These are phyloP conservation scores for Minunthozetes semirufus DNA, from an alignment of 2,888 invertebrate species.

Conservation along the genomic window DNA sequence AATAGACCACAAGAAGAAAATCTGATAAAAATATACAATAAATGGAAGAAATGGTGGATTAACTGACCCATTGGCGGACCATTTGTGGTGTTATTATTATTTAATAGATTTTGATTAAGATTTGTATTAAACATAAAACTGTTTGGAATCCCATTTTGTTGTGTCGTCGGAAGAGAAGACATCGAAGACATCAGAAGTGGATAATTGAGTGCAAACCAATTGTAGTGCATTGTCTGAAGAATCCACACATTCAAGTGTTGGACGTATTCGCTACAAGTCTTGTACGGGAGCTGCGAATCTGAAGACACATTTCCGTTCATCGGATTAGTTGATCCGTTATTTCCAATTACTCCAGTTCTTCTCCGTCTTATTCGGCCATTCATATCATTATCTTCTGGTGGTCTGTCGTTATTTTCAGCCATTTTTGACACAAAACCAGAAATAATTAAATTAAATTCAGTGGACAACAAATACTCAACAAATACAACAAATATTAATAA, in stretches of 20 bases:
- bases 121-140: background rate
- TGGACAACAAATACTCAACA: background rate
- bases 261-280: constrained; percentile 20
- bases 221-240: constrained; percentile 6
- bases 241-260: constrained; percentile 26
- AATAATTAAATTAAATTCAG: background rate
- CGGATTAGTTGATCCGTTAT: background rate
- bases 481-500: background rate
- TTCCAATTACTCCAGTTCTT: constrained; percentile 9
- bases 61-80: too few species aligned
- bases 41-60: too few species aligned
- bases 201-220: constrained; percentile 16
- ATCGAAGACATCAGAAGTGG: constrained; percentile 12
- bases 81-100: background rate
- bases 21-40: too few species aligned
- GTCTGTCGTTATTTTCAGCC: background rate
- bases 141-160: background rate
- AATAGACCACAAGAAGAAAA: background rate
- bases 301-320: background rate
- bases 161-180: background rate
- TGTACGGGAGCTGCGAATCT: constrained; percentile 1
- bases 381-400: background rate
- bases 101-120: background rate
- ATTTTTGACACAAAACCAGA: background rate
- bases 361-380: background rate